Conservation (phyloP, 2,797 vertebrate species). For the Pantherophis alleghaniensis region DNA sequence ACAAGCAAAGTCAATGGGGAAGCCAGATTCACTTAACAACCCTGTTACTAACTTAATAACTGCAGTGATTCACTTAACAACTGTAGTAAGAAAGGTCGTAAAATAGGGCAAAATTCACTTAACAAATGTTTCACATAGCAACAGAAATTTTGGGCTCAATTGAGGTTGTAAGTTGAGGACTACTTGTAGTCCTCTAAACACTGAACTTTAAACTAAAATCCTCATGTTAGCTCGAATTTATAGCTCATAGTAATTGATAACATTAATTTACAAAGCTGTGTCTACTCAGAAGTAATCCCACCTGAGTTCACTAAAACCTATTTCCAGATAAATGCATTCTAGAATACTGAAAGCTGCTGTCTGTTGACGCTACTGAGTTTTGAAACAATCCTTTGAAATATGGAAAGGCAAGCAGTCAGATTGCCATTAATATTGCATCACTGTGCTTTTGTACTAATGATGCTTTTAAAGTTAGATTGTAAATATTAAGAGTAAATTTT, state of each 20-base stretch:
- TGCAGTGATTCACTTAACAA: background rate
- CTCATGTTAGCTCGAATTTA: background rate
- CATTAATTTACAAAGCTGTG: background rate
- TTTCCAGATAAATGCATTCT: background rate
- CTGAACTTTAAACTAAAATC: background rate
- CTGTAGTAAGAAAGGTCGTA: background rate
- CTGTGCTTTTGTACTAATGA: conserved; percentile 12
- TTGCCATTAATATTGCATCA: background rate
- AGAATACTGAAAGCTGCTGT: background rate
- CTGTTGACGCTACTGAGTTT: conserved; percentile 20
- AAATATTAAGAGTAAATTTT: conserved; percentile 14
- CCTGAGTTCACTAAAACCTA: background rate
- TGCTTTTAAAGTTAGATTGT: conserved; percentile 22
- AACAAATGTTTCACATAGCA: background rate
- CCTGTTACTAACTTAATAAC: no score
- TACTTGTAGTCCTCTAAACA: background rate
- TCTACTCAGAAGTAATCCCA: background rate
- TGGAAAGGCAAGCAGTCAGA: background rate
- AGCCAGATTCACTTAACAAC: no score
- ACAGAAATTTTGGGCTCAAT: background rate
- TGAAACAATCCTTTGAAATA: conserved; percentile 10
- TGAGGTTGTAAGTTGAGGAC: background rate
- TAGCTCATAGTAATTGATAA: conserved; percentile 2
- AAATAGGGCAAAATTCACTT: background rate
- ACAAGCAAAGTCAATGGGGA: background rate